Evolutionary conservation across 2,888 invertebrate species (phyloP), one percentile per base, ranked within the genome.

Genomic region (Eumacrocentrus americanus): DNA sequence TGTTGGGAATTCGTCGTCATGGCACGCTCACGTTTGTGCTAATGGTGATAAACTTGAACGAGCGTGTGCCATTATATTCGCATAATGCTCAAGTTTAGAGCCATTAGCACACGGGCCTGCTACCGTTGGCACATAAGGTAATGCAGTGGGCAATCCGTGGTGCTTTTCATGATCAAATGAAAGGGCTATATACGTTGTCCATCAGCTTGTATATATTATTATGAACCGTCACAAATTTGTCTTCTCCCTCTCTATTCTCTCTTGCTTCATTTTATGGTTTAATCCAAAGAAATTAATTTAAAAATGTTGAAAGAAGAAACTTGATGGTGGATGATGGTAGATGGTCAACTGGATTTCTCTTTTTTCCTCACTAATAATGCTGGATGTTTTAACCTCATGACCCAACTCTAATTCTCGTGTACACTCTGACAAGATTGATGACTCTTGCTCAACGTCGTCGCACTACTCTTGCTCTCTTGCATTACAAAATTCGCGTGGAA

Each of bases 31-130:
- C 29, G 29, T 29, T 60, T 60, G 57, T 44, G 50, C 60, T 62
- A 62, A 62, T 62, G 60, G 62, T 60, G 60, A 60, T 62, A 62
- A 62, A 60, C 62, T 61, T 57, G 37, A 62, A 48, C 56, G 34
- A 20, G 47, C 47, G 42, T 50, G n/a, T n/a, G 35, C 56, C 57
- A 62, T 62, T 62, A 62, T 56, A 62, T 60, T 60, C 62, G 60
- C 62, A 57, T 60, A 62, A 57, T 51, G 56, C 57, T 60, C 56
- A 60, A 62, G 57, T 55, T 60, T 50, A 62, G 62, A 60, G 60
- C 62, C 53, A 56, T 57, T 62, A 62, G 51, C 62, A 34, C 25
- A 25, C 12, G 23, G 18, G 11, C 29, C 9, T 9, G 40, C 25
- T 14, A 18, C 38, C 2, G 14, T 35, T n/a, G n/a, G n/a, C 20